These are phyloP conservation scores for Tetragonula clypearis DNA, from an alignment of 1,140 invertebrate species.

Conservation along the genomic window DNA sequence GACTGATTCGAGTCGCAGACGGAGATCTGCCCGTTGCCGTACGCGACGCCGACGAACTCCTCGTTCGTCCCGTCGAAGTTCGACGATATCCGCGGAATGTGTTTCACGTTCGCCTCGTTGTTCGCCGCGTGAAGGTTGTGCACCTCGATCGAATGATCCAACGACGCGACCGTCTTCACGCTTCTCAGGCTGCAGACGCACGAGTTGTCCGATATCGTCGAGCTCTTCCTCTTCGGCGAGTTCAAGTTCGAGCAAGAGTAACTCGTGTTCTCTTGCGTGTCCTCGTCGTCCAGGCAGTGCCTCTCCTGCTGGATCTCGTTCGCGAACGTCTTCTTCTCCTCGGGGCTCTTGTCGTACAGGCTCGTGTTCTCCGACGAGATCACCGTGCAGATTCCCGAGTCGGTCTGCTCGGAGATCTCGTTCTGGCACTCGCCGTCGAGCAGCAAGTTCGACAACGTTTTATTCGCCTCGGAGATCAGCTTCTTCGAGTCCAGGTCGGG, in stretches of 20 bases:
- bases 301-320: conserved; percentile 68
- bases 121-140: conserved; percentile 32
- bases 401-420: conserved; percentile 83
- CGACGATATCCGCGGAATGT: conserved; percentile 70
- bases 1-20: conserved; percentile 78
- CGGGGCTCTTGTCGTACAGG: conserved; percentile 81
- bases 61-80: conserved; percentile 77
- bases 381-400: conserved; percentile 87
- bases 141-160: conserved; percentile 62
- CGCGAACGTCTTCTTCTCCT: conserved; percentile 77
- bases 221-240: conserved; percentile 72
- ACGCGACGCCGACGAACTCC: conserved; percentile 78
- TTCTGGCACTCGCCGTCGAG: conserved; percentile 77
- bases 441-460: conserved; percentile 85
- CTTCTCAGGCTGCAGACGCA: conserved; percentile 71
- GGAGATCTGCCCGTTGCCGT: conserved; percentile 77
- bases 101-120: conserved; percentile 53
- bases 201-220: conserved; percentile 68
- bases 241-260: conserved; percentile 78
- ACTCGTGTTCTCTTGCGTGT: conserved; percentile 74
- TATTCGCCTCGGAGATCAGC: conserved; percentile 86
- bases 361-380: conserved; percentile 86
- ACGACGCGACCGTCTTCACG: conserved; percentile 29
- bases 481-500: conserved; percentile 82
- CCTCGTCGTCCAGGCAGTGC: conserved; percentile 55